phyloP scores from a whole-genome alignment of 2,113 vertebrate species.

The Calyptomena viridis region DNA sequence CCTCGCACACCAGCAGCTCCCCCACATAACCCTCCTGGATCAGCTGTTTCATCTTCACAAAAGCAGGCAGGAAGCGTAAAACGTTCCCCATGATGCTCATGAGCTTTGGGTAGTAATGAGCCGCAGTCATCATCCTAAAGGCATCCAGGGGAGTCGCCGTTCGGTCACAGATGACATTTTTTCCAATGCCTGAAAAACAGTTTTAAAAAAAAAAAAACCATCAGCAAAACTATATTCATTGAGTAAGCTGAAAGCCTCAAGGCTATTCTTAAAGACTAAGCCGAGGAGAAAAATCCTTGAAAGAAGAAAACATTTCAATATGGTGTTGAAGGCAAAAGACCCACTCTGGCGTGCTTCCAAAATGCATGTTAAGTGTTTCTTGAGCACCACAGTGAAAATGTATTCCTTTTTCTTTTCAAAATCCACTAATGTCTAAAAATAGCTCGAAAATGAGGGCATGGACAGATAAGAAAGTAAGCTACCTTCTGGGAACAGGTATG shows the following conservation, averaged over 20 bases:
- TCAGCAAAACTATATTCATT: not conserved
- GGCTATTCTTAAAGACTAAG: not conserved
- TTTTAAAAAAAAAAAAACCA: not conserved
- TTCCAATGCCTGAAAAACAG: conserved; percentile 86
- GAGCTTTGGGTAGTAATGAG: conserved; percentile 98
- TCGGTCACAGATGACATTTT: conserved; percentile 97
- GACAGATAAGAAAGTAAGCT: not conserved
- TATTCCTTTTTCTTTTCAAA: not conserved
- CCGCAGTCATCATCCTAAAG: conserved; percentile 96
- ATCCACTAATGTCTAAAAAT: not conserved
- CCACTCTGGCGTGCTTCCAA: not conserved
- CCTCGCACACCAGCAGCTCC: conserved; percentile 95
- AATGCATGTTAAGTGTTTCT: not conserved
- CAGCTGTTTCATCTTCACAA: conserved; percentile 95
- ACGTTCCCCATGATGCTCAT: conserved; percentile 99
- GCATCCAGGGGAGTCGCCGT: conserved; percentile 94
- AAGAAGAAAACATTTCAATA: not conserved
- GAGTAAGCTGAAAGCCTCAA: not conserved
- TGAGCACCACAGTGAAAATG: not conserved
- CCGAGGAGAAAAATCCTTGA: not conserved
- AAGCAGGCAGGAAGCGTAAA: conserved; percentile 92
- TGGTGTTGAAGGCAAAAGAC: not conserved
- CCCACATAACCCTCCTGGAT: conserved; percentile 93
- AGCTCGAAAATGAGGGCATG: not conserved
- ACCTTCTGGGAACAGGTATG: not conserved